phyloP scores from a whole-genome alignment of 2,888 invertebrate genomes.

The Phaedon cochleariae region DNA sequence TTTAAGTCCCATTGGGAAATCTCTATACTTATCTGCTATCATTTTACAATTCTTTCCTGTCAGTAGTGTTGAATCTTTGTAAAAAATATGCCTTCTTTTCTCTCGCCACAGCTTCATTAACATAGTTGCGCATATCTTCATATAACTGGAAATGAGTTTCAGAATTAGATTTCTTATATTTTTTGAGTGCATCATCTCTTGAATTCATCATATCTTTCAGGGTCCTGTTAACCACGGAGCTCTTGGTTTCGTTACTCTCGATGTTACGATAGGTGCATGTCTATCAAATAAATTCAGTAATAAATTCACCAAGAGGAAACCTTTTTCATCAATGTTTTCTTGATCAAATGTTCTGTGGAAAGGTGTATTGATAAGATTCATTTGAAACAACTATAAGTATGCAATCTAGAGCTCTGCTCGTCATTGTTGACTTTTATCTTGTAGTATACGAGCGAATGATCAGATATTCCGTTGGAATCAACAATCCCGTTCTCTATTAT shows the following conservation, averaged over 20 bases:
- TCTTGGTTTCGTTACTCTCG: slow-evolving; percentile 14
- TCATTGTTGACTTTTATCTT: neutral
- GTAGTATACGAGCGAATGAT: neutral
- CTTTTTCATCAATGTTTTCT: slow-evolving; percentile 1
- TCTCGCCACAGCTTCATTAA: neutral
- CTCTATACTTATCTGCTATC: neutral
- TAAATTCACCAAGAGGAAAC: neutral
- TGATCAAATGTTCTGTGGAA: neutral
- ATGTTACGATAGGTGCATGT: slow-evolving; percentile 5
- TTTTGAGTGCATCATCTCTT: neutral
- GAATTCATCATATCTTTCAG: neutral
- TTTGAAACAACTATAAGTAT: neutral
- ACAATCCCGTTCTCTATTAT: neutral
- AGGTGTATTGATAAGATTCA: neutral
- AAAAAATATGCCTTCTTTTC: neutral
- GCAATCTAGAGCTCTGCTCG: neutral
- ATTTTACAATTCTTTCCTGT: neutral
- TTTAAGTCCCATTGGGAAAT: neutral
- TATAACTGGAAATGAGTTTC: neutral
- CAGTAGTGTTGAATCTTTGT: neutral
- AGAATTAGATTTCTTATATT: neutral
- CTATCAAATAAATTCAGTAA: neutral
- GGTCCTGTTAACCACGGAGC: slow-evolving; percentile 5
- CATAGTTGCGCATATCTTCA: neutral
- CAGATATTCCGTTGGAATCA: too few relatives aligned